Percentiles rank a stretch among this genome's conserved stretches.
phyloP scores from a whole-genome alignment of 2,888 invertebrate species.

The Prosapia bicincta region DNA sequence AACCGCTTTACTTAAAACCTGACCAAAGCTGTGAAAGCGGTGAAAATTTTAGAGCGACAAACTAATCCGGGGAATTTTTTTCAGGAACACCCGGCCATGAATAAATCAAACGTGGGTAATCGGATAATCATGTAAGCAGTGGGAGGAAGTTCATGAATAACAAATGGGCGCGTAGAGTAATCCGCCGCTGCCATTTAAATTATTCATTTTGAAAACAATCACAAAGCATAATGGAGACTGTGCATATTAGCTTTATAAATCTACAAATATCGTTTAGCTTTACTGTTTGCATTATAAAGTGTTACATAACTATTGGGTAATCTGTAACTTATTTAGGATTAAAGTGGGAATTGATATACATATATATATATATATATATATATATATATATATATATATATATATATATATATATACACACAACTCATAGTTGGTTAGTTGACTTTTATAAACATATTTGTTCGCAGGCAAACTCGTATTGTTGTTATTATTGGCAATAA shows the following conservation, averaged over 20 bases:
- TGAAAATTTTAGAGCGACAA: background rate
- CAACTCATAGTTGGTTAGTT: no score
- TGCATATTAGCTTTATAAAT: background rate
- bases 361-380: no score
- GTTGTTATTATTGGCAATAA: no score
- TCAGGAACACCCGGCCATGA: background rate
- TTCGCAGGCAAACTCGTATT: no score
- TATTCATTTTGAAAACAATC: background rate
- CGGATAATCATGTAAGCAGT: background rate
- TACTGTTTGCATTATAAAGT: no score
- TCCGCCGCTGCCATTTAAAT: background rate
- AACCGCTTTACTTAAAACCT: no score
- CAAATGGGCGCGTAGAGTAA: background rate
- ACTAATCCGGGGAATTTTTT: background rate
- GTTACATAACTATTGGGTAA: no score
- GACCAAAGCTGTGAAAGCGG: background rate
- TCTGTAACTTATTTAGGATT: no score
- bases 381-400: no score
- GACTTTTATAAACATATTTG: no score
- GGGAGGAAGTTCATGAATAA: background rate
- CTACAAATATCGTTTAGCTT: background rate
- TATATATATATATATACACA: no score
- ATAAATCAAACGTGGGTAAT: background rate
- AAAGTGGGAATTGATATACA: no score
- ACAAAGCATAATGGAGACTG: background rate